Evolutionary conservation across 2,888 invertebrate species (phyloP).

Genomic region (Diplazon laetatorius): DNA sequence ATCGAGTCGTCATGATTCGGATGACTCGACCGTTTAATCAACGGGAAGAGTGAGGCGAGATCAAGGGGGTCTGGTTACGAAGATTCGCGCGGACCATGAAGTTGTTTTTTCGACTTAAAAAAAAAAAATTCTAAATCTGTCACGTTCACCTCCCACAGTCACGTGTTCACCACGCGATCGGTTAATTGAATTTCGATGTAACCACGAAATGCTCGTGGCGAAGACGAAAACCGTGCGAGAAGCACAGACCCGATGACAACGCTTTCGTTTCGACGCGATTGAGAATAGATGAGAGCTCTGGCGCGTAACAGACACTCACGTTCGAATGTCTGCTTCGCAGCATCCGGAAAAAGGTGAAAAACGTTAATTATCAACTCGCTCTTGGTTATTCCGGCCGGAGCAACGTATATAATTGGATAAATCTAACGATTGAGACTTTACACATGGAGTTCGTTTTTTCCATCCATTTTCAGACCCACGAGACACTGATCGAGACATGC

Average conservation of each 20-base stretch:
- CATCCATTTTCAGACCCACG: neutral
- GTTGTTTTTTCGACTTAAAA: too few species aligned
- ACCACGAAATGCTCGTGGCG: slow-evolving; percentile 46
- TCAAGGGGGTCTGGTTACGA: too few species aligned
- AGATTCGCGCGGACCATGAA: too few species aligned
- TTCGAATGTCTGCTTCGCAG: neutral
- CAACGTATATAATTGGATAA: neutral
- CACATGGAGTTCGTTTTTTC: neutral
- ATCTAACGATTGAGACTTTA: neutral
- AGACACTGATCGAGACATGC: neutral
- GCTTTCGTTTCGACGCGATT: neutral
- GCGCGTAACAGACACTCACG: neutral
- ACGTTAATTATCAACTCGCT: neutral
- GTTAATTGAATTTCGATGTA: slow-evolving; percentile 68
- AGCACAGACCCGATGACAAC: neutral
- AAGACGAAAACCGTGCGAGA: slow-evolving; percentile 3
- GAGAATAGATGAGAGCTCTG: neutral
- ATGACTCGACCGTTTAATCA: too few species aligned
- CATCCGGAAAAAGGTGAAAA: neutral
- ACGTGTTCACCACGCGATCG: slow-evolving; percentile 66
- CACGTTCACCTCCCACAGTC: slow-evolving; percentile 54
- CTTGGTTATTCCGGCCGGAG: neutral
- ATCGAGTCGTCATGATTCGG: too few species aligned
- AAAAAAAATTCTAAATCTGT: slow-evolving; percentile 58
- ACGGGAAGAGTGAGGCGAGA: too few species aligned